phyloP scores from a whole-genome alignment of 1,140 invertebrate species.

The Meteorus sp. region DNA sequence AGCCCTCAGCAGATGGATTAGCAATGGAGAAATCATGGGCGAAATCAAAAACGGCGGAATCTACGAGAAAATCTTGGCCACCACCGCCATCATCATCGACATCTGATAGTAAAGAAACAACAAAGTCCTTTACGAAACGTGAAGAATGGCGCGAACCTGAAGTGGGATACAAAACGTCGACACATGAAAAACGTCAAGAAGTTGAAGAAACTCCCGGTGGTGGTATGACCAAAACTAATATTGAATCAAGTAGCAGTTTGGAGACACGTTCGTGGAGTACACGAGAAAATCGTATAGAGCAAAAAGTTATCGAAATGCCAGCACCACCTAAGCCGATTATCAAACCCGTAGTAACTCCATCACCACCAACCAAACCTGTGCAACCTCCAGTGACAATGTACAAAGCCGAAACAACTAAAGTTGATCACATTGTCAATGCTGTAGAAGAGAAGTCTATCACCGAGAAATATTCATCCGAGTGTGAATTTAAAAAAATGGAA shows the following conservation, averaged over 20 bases:
- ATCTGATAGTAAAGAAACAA: constrained; percentile 28
- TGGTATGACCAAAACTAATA: constrained; percentile 44
- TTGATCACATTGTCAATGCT: constrained; percentile 54
- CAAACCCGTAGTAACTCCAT: background rate
- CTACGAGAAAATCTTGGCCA: constrained; percentile 60
- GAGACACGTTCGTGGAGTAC: constrained; percentile 51
- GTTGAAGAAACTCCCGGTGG: constrained; percentile 45
- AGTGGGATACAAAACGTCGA: constrained; percentile 46
- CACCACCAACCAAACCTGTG: background rate
- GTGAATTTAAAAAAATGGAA: constrained; percentile 46
- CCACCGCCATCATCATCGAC: too few relatives aligned
- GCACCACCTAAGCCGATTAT: constrained; percentile 37
- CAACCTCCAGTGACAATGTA: constrained; percentile 41
- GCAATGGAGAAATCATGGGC: constrained; percentile 69
- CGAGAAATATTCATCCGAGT: constrained; percentile 48
- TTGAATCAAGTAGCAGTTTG: constrained; percentile 45
- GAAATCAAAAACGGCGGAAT: constrained; percentile 55
- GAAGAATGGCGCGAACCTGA: constrained; percentile 46
- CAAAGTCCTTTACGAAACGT: constrained; percentile 35
- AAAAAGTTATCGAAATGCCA: constrained; percentile 37
- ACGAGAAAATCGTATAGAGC: constrained; percentile 40
- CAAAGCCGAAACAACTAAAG: constrained; percentile 56
- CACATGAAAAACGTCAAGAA: constrained; percentile 44
- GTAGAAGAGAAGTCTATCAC: constrained; percentile 46
- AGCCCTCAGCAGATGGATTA: constrained; percentile 63